A percentile compares a stretch with the other conserved stretches of the same genome.
These are phyloP conservation scores for Chrysodeixis includens DNA, from an alignment of 2,888 invertebrate genomes.

Conservation along the genomic window DNA sequence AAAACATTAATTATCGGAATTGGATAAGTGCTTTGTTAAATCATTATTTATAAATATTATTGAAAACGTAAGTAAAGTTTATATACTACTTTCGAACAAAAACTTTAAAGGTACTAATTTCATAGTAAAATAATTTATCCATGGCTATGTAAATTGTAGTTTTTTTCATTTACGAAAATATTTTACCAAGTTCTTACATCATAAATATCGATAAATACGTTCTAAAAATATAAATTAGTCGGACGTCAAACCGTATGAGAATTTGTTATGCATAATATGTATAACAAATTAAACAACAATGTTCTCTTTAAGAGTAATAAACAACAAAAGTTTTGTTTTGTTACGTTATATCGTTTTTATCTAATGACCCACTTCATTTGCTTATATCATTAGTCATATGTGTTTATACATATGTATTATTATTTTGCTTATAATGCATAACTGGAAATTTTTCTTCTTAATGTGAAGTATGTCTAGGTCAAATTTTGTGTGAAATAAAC, in stretches of 20 bases:
- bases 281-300: not conserved
- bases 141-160: no score
- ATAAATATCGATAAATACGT: no score
- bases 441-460: not conserved
- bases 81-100: not conserved
- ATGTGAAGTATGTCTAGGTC: not conserved
- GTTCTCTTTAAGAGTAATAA: not conserved
- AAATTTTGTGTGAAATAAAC: not conserved
- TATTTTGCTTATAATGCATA: not conserved
- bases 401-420: not conserved
- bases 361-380: not conserved
- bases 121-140: no score
- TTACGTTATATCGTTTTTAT: not conserved
- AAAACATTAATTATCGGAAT: slow-evolving; percentile 19
- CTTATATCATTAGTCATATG: not conserved
- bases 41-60: slow-evolving; percentile 19
- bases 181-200: no score
- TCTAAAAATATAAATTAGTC: no score
- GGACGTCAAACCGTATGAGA: no score
- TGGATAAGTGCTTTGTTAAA: slow-evolving; percentile 46
- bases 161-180: no score
- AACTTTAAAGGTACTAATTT: no score
- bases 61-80: slow-evolving; percentile 41
- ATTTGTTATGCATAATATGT: no score
- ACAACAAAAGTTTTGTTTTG: not conserved